A percentile compares a stretch with the other conserved stretches of the same genome.
phyloP scores from a whole-genome alignment of 2,113 vertebrate species.

The Hippocampus mohnikei region DNA sequence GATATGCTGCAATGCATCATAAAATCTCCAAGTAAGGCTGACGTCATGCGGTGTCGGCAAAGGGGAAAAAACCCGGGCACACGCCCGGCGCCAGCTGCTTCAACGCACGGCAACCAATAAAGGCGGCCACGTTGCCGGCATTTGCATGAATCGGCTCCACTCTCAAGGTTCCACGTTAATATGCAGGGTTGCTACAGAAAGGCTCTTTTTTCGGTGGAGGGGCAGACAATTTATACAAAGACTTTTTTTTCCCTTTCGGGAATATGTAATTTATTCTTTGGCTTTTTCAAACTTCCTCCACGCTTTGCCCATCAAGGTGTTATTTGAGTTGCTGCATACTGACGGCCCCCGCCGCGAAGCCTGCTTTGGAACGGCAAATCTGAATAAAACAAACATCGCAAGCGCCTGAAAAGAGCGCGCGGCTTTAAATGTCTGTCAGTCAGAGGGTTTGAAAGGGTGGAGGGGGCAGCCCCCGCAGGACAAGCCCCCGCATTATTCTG shows the following conservation, averaged over 20 bases:
- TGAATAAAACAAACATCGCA: conserved; percentile 18
- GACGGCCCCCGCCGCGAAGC: not conserved
- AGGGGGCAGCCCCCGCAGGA: conserved; percentile 48
- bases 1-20: conserved; percentile 30
- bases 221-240: not conserved
- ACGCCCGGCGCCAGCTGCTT: conserved; percentile 13
- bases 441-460: conserved; percentile 34
- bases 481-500: conserved; percentile 9
- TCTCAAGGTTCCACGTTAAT: conserved; percentile 28
- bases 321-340: not conserved
- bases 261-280: not conserved
- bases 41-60: conserved; percentile 12
- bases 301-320: not conserved
- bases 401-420: conserved; percentile 21
- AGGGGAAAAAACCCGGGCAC: not conserved
- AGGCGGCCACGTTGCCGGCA: not conserved
- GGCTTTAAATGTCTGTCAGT: conserved; percentile 46
- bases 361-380: conserved; percentile 18
- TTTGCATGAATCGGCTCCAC: not conserved
- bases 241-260: not conserved
- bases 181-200: conserved; percentile 9
- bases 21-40: conserved; percentile 28
- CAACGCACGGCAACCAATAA: conserved; percentile 12
- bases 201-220: not conserved
- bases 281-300: not conserved